These are phyloP conservation scores for Stenoptilia bipunctidactyla DNA, from an alignment of 2,888 invertebrate species.

Conservation along the genomic window DNA sequence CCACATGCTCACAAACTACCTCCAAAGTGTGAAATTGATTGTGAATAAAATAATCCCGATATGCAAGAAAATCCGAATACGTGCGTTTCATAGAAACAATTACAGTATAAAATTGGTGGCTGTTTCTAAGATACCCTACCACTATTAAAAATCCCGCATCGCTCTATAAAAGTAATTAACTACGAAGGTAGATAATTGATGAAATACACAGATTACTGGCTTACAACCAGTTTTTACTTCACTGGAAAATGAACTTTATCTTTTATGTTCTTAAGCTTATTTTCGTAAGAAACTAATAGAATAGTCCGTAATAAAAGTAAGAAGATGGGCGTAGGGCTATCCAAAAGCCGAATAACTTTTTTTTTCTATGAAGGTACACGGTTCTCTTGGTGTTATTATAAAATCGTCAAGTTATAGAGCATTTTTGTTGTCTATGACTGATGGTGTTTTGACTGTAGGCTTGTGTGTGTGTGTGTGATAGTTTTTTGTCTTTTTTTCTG, in stretches of 20 bases:
- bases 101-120: slow-evolving; percentile 23
- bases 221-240: slow-evolving; percentile 16
- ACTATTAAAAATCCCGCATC: slow-evolving; percentile 35
- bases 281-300: slow-evolving; percentile 15
- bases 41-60: slow-evolving; percentile 6
- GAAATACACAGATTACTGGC: slow-evolving; percentile 63
- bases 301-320: slow-evolving; percentile 43
- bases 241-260: slow-evolving; percentile 21
- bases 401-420: slow-evolving; percentile 53
- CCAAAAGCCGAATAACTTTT: slow-evolving; percentile 41
- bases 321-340: slow-evolving; percentile 47
- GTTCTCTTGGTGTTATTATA: slow-evolving; percentile 59
- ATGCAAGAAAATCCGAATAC: slow-evolving; percentile 11
- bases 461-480: slow-evolving; percentile 19
- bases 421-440: slow-evolving; percentile 52
- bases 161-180: slow-evolving; percentile 71
- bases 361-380: slow-evolving; percentile 25
- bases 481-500: slow-evolving; percentile 21
- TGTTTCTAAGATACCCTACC: slow-evolving; percentile 25
- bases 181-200: slow-evolving; percentile 67
- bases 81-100: slow-evolving; percentile 35
- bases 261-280: slow-evolving; percentile 9
- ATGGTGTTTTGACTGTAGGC: slow-evolving; percentile 40
- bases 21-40: neutral
- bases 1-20: slow-evolving; percentile 1